These are phyloP conservation scores for Watsonalla binaria DNA, from an alignment of 2,888 invertebrate genomes.

Conservation along the genomic window DNA sequence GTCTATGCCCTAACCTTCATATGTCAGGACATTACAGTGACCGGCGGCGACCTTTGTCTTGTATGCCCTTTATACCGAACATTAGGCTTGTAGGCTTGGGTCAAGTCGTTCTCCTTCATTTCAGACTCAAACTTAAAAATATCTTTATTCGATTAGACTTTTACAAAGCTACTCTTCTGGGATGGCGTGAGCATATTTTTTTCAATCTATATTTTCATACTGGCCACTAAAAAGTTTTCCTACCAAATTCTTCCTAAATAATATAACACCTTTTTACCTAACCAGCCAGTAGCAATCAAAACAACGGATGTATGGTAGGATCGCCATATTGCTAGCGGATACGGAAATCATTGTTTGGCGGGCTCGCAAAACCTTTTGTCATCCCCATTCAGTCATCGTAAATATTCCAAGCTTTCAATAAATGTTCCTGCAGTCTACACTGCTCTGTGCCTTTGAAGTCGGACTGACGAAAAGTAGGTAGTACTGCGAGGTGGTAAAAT, in stretches of 20 bases:
- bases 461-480: too few species aligned
- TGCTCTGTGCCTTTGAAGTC: too few species aligned
- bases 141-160: too few species aligned
- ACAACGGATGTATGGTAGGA: constrained; percentile 28
- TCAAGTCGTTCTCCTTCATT: too few species aligned
- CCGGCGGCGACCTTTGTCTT: constrained; percentile 52
- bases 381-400: constrained; percentile 4
- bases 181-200: too few species aligned
- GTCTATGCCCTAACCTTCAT: background rate
- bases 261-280: background rate
- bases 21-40: constrained; percentile 15
- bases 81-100: too few species aligned
- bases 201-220: too few species aligned
- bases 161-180: too few species aligned
- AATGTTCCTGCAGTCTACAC: background rate
- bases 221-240: too few species aligned
- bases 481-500: too few species aligned
- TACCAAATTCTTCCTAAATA: too few species aligned
- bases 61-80: constrained; percentile 4
- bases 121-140: too few species aligned
- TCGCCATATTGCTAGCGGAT: constrained; percentile 53
- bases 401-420: background rate
- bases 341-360: constrained; percentile 51
- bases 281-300: constrained; percentile 17
- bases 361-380: constrained; percentile 24